Evolutionary conservation across 37 sponge, comb jelly and placozoan genomes (phyloP).

Genomic region (Halichondria panicea): DNA sequence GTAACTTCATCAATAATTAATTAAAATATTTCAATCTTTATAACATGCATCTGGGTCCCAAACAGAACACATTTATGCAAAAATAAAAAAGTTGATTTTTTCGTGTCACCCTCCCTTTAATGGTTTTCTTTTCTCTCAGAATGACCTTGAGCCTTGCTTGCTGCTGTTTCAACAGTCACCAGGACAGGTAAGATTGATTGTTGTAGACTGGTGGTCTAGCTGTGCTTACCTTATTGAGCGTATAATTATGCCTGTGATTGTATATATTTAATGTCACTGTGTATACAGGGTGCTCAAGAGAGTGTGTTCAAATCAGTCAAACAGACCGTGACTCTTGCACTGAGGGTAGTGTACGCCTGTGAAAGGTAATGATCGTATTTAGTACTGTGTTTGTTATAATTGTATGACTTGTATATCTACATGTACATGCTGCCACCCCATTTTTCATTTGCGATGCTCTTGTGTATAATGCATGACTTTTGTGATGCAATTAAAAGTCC

Average conservation of each 20-base stretch:
- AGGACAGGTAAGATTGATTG: background rate
- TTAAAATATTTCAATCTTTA: too few species aligned
- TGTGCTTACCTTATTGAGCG: too few species aligned
- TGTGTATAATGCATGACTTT: too few species aligned
- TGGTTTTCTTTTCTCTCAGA: conserved; percentile 15
- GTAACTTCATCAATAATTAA: too few species aligned
- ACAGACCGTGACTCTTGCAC: conserved; percentile 22
- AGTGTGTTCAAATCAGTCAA: background rate
- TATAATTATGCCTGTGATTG: too few species aligned
- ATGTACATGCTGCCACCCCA: background rate
- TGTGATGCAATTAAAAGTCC: too few species aligned
- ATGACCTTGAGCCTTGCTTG: conserved; percentile 42
- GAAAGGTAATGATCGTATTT: conserved; percentile 25
- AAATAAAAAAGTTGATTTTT: too few species aligned
- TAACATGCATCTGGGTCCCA: too few species aligned
- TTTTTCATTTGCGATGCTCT: too few species aligned
- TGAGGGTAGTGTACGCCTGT: conserved; percentile 50
- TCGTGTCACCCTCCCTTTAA: too few species aligned
- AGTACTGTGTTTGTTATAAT: conserved; percentile 4
- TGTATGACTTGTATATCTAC: background rate
- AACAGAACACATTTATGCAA: too few species aligned
- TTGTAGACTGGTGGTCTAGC: background rate
- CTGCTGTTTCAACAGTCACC: conserved; percentile 20
- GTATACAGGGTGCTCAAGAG: background rate
- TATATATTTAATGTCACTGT: background rate